These are phyloP conservation scores for Drosophila quinaria DNA, from an alignment of 2,888 invertebrate species.

Conservation along the genomic window DNA sequence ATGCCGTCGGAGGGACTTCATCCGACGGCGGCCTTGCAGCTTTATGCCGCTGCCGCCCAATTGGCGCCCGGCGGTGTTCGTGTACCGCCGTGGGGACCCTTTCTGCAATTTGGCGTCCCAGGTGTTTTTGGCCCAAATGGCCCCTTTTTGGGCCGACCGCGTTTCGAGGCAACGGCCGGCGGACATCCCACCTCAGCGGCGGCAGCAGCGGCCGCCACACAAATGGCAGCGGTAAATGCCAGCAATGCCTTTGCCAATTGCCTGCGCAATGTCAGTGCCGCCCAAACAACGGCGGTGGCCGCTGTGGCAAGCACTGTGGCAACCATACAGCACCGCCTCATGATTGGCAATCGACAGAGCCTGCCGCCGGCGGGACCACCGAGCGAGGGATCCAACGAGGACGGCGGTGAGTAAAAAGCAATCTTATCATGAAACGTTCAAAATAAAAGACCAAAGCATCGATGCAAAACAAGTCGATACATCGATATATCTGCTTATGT, in stretches of 20 bases:
- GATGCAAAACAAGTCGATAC: too few species aligned
- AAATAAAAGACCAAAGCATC: too few species aligned
- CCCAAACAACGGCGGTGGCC: conserved; percentile 83
- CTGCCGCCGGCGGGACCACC: conserved; percentile 83
- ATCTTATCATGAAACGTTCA: not conserved
- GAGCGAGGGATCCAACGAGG: conserved; percentile 85
- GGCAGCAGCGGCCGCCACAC: conserved; percentile 83
- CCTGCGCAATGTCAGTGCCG: conserved; percentile 84
- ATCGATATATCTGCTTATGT: too few species aligned
- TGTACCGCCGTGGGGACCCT: conserved; percentile 84
- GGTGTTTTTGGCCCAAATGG: conserved; percentile 84
- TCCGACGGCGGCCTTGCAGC: conserved; percentile 84
- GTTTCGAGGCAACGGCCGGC: conserved; percentile 79
- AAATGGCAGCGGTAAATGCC: conserved; percentile 83
- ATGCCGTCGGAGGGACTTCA: conserved; percentile 84
- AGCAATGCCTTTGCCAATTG: conserved; percentile 84
- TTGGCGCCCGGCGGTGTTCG: conserved; percentile 84
- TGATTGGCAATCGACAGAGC: conserved; percentile 84
- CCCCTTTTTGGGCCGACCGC: conserved; percentile 81
- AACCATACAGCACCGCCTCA: conserved; percentile 84
- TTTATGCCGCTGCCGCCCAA: conserved; percentile 84
- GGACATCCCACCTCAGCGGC: conserved; percentile 76
- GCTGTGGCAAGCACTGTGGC: conserved; percentile 84
- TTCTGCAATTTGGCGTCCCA: conserved; percentile 84
- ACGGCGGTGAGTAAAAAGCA: conserved; percentile 77